phyloP scores from a whole-genome alignment of 2,113 vertebrate genomes.

The Oostethus manadensis region DNA sequence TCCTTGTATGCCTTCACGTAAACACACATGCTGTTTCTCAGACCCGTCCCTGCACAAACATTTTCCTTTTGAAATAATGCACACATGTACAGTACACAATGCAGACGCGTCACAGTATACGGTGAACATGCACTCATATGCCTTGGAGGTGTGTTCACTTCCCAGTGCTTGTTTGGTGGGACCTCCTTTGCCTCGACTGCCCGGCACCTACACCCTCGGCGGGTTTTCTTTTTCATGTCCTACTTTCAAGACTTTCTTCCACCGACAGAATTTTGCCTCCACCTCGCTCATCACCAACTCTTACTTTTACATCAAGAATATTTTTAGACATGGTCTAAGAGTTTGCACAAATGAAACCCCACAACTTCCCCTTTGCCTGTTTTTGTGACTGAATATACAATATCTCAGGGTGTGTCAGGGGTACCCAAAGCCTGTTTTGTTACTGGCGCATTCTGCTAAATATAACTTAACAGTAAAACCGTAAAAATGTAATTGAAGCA shows the following conservation, averaged over 20 bases:
- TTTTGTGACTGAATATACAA: too few species aligned
- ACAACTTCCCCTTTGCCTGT: neutral
- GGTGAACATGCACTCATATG: conserved; percentile 5
- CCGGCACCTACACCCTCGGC: conserved; percentile 5
- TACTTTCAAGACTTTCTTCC: too few species aligned
- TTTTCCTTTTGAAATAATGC: conserved; percentile 10
- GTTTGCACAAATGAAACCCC: neutral
- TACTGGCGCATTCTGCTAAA: too few species aligned
- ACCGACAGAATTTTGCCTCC: conserved; percentile 1
- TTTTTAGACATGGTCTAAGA: neutral
- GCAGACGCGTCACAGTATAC: too few species aligned
- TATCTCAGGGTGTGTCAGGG: too few species aligned
- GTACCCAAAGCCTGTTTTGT: too few species aligned
- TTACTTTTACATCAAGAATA: conserved; percentile 9
- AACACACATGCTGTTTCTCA: conserved; percentile 14
- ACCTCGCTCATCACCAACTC: conserved; percentile 7
- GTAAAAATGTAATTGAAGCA: too few species aligned
- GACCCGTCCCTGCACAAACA: conserved; percentile 23
- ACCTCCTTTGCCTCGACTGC: conserved; percentile 12
- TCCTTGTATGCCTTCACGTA: conserved; percentile 14
- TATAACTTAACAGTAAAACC: too few species aligned
- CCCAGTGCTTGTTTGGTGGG: conserved; percentile 47
- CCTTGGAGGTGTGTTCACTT: conserved; percentile 53
- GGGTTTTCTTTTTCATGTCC: neutral
- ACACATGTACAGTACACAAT: too few species aligned